Evolutionary conservation across 1,140 invertebrate genomes (phyloP).

Genomic region (Caenorhabditis tropicalis): DNA sequence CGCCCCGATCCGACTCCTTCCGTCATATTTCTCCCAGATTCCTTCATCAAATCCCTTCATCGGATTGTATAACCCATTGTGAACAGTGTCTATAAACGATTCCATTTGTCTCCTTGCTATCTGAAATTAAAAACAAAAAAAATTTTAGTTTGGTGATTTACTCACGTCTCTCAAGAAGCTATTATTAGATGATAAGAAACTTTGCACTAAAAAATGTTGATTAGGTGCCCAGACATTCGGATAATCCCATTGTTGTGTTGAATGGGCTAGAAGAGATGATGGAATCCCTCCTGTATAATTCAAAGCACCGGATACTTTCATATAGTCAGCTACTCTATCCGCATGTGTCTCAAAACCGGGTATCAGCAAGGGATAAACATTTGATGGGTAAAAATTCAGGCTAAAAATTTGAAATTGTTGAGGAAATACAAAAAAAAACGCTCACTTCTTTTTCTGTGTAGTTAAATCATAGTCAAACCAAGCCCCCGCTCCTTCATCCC

Average conservation of each 20-base stretch:
- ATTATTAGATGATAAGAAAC: neutral
- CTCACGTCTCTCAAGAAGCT: neutral
- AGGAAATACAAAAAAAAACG: neutral
- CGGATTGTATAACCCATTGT: constrained; percentile 43
- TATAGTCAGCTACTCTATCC: constrained; percentile 37
- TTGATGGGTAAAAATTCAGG: constrained; percentile 81
- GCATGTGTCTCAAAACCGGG: constrained; percentile 74
- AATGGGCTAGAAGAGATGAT: constrained; percentile 65
- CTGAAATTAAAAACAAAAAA: neutral
- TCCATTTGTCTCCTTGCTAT: constrained; percentile 41
- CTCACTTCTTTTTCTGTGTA: constrained; percentile 73
- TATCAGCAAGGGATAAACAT: constrained; percentile 80
- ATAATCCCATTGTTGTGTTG: constrained; percentile 72
- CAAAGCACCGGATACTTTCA: constrained; percentile 51
- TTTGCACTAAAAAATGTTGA: constrained; percentile 46
- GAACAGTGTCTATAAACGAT: constrained; percentile 28
- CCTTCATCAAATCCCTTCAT: neutral
- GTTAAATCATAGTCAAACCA: constrained; percentile 86
- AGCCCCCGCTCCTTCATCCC: constrained; percentile 83
- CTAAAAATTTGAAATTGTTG: constrained; percentile 64
- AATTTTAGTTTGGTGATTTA: neutral
- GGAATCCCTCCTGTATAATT: constrained; percentile 53
- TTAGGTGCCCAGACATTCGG: constrained; percentile 70
- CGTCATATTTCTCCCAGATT: constrained; percentile 55
- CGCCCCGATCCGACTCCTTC: neutral